A percentile compares a stretch with the other conserved stretches of the same genome.
Evolutionary conservation across 2,113 vertebrate species (phyloP).

Genomic region (Pelusios castaneus): DNA sequence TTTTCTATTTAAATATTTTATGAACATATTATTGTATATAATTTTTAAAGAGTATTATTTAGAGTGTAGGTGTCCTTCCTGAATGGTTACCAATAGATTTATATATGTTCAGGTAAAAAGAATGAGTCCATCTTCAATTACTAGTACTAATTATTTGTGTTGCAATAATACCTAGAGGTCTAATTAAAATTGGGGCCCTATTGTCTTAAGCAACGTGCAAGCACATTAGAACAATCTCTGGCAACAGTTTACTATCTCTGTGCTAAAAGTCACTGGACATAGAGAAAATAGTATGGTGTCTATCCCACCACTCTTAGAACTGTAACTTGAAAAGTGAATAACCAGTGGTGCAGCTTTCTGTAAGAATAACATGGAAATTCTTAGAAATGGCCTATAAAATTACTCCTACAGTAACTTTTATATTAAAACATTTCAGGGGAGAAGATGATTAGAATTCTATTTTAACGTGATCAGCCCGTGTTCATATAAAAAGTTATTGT

Average conservation of each 20-base stretch:
- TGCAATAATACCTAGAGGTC: background rate
- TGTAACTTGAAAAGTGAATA: background rate
- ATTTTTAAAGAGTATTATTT: too few species aligned
- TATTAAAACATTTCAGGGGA: background rate
- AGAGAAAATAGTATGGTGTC: background rate
- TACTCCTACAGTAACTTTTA: background rate
- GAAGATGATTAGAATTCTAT: background rate
- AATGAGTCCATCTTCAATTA: background rate
- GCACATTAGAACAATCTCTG: background rate
- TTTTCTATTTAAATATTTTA: background rate
- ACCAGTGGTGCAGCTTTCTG: background rate
- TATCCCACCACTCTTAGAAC: background rate
- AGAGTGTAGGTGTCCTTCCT: background rate
- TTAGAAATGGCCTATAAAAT: background rate
- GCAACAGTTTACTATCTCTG: background rate
- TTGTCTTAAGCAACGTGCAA: background rate
- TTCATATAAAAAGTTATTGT: background rate
- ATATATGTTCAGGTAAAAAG: background rate
- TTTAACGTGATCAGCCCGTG: background rate
- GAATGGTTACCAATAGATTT: background rate
- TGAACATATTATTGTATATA: background rate
- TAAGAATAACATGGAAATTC: background rate
- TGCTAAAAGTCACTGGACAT: background rate
- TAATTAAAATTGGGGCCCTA: background rate
- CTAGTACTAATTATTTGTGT: rapidly evolving